These are phyloP conservation scores for Thunnus albacares DNA, from an alignment of 2,797 vertebrate species.

Conservation along the genomic window DNA sequence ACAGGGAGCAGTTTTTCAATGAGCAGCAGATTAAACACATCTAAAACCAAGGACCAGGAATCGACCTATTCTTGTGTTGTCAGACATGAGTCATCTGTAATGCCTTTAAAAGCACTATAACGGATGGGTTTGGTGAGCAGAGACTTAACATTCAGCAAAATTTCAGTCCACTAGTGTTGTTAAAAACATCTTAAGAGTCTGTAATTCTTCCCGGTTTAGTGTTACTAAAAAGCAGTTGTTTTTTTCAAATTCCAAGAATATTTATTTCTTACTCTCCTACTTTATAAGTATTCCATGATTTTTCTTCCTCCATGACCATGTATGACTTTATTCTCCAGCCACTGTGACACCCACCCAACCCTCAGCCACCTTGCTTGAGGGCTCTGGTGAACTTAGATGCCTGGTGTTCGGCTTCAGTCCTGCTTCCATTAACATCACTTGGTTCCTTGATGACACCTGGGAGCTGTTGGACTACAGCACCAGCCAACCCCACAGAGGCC, in stretches of 20 bases:
- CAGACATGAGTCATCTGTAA: constrained; percentile 75
- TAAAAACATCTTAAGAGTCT: background rate
- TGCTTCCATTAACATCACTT: constrained; percentile 76
- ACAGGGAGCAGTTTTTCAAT: constrained; percentile 62
- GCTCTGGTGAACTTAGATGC: constrained; percentile 75
- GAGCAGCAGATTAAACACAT: constrained; percentile 73
- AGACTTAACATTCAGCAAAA: background rate
- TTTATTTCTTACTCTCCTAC: background rate
- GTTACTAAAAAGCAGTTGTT: background rate
- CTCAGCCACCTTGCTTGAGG: constrained; percentile 69
- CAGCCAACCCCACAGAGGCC: constrained; percentile 56
- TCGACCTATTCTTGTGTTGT: constrained; percentile 76
- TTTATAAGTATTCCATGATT: background rate
- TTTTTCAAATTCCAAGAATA: too few species aligned
- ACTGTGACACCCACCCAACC: constrained; percentile 58
- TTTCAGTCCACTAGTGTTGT: background rate
- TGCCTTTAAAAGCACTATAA: constrained; percentile 37
- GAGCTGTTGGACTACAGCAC: constrained; percentile 45
- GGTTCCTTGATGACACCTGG: constrained; percentile 62
- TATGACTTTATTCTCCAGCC: constrained; percentile 50
- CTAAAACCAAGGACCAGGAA: constrained; percentile 29
- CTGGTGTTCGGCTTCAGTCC: constrained; percentile 82
- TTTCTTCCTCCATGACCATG: background rate
- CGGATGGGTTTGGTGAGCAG: constrained; percentile 78
- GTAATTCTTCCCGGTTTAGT: background rate